A percentile compares a stretch with the other conserved stretches of the same genome.
These are phyloP conservation scores for Eristalis intricaria DNA, from an alignment of 2,888 invertebrate genomes.

Conservation along the genomic window DNA sequence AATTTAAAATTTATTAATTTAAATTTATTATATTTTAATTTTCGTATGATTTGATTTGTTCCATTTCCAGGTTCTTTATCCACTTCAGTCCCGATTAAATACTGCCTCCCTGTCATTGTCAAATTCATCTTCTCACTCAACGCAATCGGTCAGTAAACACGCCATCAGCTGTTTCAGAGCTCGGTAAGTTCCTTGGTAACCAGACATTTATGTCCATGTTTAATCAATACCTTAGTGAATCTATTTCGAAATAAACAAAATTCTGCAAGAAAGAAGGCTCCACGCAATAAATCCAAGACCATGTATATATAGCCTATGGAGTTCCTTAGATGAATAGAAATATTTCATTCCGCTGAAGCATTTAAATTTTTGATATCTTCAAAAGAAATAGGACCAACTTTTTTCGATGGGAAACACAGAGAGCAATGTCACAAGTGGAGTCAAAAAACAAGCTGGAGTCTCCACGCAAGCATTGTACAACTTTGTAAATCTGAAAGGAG, in stretches of 20 bases:
- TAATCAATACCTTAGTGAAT: conserved; percentile 23
- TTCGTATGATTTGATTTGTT: too few species aligned
- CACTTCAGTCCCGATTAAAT: too few species aligned
- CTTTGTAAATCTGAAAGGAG: conserved; percentile 95
- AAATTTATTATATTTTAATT: too few species aligned
- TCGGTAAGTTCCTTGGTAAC: conserved; percentile 7
- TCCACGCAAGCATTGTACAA: conserved; percentile 93
- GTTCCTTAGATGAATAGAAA: not conserved
- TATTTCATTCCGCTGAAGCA: not conserved
- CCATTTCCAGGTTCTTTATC: too few species aligned
- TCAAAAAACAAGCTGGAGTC: conserved; percentile 96
- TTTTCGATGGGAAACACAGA: conserved; percentile 90
- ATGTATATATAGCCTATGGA: conserved; percentile 23
- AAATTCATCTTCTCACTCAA: not conserved
- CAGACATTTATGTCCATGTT: conserved; percentile 8
- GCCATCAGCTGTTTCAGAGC: not conserved
- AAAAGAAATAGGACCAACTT: not conserved
- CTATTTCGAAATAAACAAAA: conserved; percentile 17
- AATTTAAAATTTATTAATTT: too few species aligned
- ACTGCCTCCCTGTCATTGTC: too few species aligned
- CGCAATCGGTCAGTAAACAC: not conserved
- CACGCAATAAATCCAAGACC: conserved; percentile 6
- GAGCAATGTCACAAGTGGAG: conserved; percentile 95
- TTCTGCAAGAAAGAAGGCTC: conserved; percentile 10
- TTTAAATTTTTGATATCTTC: not conserved